Conservation (phyloP, 2,797 vertebrate genomes). For the Bothrops alternatus region DNA sequence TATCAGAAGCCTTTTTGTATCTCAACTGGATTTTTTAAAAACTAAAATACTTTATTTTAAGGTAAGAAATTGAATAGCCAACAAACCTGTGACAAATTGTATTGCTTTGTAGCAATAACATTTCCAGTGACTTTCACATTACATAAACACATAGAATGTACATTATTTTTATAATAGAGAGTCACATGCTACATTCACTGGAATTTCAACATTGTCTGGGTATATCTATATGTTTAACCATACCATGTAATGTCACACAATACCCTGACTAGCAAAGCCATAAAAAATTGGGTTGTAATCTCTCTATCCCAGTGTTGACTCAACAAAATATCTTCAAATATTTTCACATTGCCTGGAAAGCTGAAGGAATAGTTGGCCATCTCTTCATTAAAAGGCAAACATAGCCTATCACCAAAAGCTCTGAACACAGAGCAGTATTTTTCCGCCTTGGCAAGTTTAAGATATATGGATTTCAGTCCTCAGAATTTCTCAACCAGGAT, state of each 20-base stretch:
- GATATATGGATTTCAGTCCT: not conserved
- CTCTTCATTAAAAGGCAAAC: not conserved
- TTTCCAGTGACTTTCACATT: not conserved
- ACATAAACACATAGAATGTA: not conserved
- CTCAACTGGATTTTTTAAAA: conserved; percentile 16
- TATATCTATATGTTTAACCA: not conserved
- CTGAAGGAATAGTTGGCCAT: not conserved
- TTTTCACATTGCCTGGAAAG: not conserved
- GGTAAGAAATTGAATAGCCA: conserved; percentile 5
- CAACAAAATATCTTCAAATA: not conserved
- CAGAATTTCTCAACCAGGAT: not conserved
- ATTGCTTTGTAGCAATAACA: not conserved
- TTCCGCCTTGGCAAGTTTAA: not conserved
- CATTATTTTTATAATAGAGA: not conserved
- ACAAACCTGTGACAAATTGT: not conserved
- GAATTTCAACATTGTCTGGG: not conserved
- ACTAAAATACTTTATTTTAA: conserved; percentile 8
- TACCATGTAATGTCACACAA: not conserved
- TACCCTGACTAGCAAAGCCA: not conserved
- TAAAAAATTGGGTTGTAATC: not conserved
- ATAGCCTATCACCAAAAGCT: not conserved
- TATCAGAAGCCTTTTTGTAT: conserved; percentile 14
- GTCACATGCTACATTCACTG: not conserved
- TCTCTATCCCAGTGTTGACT: not conserved
- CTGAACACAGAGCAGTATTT: not conserved